Percentiles rank a stretch among this genome's conserved stretches.
Evolutionary conservation across 2,113 vertebrate species (phyloP).

Genomic region (Alethe diademata): DNA sequence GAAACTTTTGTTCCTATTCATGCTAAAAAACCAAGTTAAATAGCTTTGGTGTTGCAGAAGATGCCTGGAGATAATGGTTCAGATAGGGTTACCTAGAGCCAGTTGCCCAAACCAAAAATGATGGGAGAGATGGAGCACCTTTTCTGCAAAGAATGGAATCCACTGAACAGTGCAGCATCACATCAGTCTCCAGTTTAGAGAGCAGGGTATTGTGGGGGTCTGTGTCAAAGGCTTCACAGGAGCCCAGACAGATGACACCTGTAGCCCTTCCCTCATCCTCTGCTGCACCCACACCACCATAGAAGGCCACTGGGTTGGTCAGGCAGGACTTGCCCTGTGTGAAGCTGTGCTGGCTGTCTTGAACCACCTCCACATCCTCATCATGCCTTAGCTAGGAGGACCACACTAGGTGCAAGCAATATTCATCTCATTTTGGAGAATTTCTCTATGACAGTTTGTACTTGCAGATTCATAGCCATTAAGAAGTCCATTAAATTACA

Average conservation of each 20-base stretch:
- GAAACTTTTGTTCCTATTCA: not conserved
- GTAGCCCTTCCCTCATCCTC: not conserved
- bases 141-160: not conserved
- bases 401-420: not conserved
- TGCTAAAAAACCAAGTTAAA: slow-evolving; percentile 11
- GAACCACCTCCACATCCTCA: not conserved
- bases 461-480: not conserved
- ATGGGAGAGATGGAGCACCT: not conserved
- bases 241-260: not conserved
- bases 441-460: not conserved
- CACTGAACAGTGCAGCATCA: not conserved
- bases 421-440: not conserved
- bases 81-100: not conserved
- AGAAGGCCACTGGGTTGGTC: not conserved
- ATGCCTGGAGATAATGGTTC: not conserved
- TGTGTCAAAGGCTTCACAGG: not conserved
- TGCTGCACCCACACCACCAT: accelerated
- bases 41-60: not conserved
- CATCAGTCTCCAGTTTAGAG: not conserved
- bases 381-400: not conserved
- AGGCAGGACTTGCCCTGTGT: not conserved
- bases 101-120: not conserved
- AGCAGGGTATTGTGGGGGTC: not conserved
- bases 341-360: not conserved
- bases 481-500: not conserved